Percentiles rank a stretch among this genome's conserved stretches.
Evolutionary conservation across 2,797 vertebrate species (phyloP).

Genomic region (Triplophysa yarkandensis): DNA sequence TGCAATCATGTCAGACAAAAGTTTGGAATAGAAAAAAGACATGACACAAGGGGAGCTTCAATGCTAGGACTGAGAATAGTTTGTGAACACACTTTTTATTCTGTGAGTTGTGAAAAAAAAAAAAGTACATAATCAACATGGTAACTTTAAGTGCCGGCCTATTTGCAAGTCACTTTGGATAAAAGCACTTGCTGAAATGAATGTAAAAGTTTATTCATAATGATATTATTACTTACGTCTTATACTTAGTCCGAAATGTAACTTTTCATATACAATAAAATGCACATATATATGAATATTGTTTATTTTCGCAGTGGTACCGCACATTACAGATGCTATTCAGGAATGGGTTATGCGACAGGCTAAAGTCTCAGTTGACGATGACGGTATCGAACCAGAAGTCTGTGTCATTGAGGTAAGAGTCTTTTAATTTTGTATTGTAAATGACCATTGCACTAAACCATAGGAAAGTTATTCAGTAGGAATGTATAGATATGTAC

Average conservation of each 20-base stretch:
- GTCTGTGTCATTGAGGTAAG: conserved; percentile 87
- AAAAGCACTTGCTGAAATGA: too few relatives aligned
- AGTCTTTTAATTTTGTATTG: too few relatives aligned
- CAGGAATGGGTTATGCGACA: conserved; percentile 87
- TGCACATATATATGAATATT: neutral
- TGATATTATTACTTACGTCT: neutral
- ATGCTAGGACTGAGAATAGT: too few relatives aligned
- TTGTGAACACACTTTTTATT: neutral
- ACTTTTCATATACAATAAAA: neutral
- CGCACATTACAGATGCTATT: conserved; percentile 87
- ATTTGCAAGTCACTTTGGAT: too few relatives aligned
- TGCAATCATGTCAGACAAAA: neutral
- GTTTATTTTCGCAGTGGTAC: conserved; percentile 75
- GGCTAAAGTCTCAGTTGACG: conserved; percentile 82
- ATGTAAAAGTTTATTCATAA: neutral
- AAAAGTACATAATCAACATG: too few relatives aligned
- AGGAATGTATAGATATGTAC: too few relatives aligned
- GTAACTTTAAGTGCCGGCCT: too few relatives aligned
- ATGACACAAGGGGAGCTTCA: neutral
- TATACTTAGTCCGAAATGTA: neutral
- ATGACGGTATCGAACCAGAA: conserved; percentile 83
- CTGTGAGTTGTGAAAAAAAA: neutral
- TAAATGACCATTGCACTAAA: neutral
- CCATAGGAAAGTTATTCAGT: too few relatives aligned
- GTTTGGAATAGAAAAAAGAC: conserved; percentile 3